phyloP scores from a whole-genome alignment of 2,888 invertebrate species.

The Eupeodes latifasciatus region DNA sequence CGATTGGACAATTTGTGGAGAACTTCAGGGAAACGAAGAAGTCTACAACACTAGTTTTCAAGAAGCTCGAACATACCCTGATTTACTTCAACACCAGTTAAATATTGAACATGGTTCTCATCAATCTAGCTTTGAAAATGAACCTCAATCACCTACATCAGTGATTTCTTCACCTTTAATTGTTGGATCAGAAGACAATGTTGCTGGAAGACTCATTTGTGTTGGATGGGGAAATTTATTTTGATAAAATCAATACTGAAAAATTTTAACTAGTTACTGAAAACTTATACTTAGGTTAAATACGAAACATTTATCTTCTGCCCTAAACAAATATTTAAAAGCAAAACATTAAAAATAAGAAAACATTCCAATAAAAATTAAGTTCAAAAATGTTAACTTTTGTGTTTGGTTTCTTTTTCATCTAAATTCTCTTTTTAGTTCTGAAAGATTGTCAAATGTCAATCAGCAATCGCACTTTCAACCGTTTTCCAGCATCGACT shows the following conservation, averaged over 20 bases:
- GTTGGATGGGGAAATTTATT: conserved; percentile 22
- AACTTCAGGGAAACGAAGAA: not conserved
- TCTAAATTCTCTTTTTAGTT: too few relatives aligned
- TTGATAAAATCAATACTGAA: not conserved
- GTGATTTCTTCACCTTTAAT: not conserved
- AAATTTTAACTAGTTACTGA: not conserved
- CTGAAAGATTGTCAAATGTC: too few relatives aligned
- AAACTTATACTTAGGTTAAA: too few relatives aligned
- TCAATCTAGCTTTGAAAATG: not conserved
- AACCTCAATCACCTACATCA: not conserved
- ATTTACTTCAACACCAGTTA: not conserved
- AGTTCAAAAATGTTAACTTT: too few relatives aligned
- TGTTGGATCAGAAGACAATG: conserved; percentile 7
- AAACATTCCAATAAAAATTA: too few relatives aligned
- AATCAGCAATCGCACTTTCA: too few relatives aligned
- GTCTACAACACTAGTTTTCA: not conserved
- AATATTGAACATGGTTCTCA: not conserved
- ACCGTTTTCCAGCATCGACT: too few relatives aligned
- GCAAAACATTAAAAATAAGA: too few relatives aligned
- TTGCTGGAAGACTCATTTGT: conserved; percentile 23
- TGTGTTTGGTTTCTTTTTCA: too few relatives aligned
- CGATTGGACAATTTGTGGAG: not conserved
- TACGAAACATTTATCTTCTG: too few relatives aligned
- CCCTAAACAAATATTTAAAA: too few relatives aligned
- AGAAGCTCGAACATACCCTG: not conserved